Evolutionary conservation across 2,797 vertebrate genomes (phyloP).

Genomic region (Alfaro cultratus): DNA sequence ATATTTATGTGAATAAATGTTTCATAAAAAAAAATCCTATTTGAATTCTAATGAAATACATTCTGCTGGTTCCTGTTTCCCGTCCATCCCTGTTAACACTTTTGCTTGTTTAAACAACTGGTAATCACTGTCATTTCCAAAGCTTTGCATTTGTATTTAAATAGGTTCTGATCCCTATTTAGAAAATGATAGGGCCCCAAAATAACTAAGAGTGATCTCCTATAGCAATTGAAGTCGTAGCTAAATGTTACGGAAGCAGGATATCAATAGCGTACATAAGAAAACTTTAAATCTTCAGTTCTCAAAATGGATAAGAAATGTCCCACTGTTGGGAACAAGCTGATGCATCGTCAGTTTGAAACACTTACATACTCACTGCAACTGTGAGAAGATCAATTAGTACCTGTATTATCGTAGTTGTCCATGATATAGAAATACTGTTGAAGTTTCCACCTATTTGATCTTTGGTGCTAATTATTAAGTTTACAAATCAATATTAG

Average conservation of each 20-base stretch:
- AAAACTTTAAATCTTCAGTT: neutral
- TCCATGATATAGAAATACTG: neutral
- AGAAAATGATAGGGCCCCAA: neutral
- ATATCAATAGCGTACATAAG: neutral
- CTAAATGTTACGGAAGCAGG: neutral
- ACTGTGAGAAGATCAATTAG: neutral
- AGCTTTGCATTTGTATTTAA: neutral
- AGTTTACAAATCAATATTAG: neutral
- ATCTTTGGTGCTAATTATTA: neutral
- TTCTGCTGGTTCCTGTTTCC: neutral
- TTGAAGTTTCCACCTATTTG: neutral
- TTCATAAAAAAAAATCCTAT: neutral
- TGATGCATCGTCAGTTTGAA: neutral
- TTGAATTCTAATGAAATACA: neutral
- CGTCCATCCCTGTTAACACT: neutral
- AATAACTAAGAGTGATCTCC: neutral
- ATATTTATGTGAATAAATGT: no score
- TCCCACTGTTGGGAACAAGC: neutral
- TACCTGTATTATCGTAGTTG: neutral
- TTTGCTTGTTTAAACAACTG: neutral
- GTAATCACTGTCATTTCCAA: neutral
- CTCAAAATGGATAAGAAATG: neutral
- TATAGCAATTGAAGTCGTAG: neutral
- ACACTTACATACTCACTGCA: neutral
- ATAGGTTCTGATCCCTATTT: neutral